Conservation (phyloP, 2,797 vertebrate species). For the Muraenolepis orangiensis region DNA sequence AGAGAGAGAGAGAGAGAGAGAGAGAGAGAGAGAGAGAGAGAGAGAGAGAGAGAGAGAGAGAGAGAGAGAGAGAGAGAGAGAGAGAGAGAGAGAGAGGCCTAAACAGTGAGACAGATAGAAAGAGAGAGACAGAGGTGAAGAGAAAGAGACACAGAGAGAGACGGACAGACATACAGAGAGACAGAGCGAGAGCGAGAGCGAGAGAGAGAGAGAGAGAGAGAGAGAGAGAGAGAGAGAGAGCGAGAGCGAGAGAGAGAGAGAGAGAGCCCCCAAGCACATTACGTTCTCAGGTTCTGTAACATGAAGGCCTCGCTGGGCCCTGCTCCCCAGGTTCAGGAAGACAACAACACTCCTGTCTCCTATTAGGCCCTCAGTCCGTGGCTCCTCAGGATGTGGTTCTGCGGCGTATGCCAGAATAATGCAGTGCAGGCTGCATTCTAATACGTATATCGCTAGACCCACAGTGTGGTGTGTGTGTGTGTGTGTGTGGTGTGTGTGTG, state of each 20-base stretch:
- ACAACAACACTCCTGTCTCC: too few species aligned
- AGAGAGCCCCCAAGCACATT: too few species aligned
- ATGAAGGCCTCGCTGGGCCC: too few species aligned
- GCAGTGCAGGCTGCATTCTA: too few species aligned
- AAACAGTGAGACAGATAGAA: not conserved
- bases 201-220: constrained; percentile 8
- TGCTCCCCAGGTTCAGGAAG: too few species aligned
- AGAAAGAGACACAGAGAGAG: constrained; percentile 16
- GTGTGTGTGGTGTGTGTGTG: not conserved
- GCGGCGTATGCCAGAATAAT: too few species aligned
- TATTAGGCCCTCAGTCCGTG: too few species aligned
- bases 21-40: not conserved
- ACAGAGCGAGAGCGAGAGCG: not conserved
- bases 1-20: constrained; percentile 16
- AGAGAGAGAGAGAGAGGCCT: not conserved
- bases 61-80: constrained; percentile 14
- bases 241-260: not conserved
- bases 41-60: constrained; percentile 1
- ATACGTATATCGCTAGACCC: too few species aligned
- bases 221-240: constrained; percentile 5
- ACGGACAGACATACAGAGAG: not conserved
- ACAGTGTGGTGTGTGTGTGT: constrained; percentile 13
- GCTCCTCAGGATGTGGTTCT: too few species aligned
- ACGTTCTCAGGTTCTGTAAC: too few species aligned
- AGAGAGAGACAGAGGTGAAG: not conserved